Evolutionary conservation across 2,888 invertebrate species (phyloP).

Genomic region (Homarus gammarus): DNA sequence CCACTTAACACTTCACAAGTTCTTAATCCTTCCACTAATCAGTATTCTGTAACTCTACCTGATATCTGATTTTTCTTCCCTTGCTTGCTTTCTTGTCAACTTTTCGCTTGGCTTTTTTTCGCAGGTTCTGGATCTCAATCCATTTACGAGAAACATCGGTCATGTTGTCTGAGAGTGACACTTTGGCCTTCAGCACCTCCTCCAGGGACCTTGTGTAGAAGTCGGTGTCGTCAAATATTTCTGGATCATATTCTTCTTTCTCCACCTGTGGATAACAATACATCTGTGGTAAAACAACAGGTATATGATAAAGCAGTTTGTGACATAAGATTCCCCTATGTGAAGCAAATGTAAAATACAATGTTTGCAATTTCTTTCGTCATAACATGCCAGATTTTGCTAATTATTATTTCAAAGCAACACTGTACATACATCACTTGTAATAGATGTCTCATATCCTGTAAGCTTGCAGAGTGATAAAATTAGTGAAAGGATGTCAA

Average conservation of each 20-base stretch:
- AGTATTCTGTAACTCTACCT: no score
- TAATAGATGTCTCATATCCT: no score
- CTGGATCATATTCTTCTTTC: conserved; percentile 85
- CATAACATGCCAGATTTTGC: no score
- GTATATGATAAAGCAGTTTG: no score
- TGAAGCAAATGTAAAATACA: no score
- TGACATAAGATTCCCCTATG: no score
- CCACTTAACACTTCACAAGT: not conserved
- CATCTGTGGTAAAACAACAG: not conserved
- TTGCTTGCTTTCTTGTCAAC: conserved; percentile 97
- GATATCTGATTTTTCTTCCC: conserved; percentile 93
- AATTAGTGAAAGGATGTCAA: no score
- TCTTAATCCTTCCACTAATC: no score
- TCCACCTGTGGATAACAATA: conserved; percentile 29
- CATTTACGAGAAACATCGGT: conserved; percentile 84
- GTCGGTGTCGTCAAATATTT: conserved; percentile 98
- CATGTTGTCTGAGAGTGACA: conserved; percentile 75
- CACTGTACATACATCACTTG: no score
- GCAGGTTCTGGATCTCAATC: conserved; percentile 93
- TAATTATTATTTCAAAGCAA: no score
- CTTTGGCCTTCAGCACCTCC: conserved; percentile 93
- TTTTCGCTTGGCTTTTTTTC: conserved; percentile 94
- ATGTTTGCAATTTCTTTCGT: no score
- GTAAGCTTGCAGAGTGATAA: no score
- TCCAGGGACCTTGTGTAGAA: conserved; percentile 96